phyloP scores from a whole-genome alignment of 92 coral and sea anemone genomes.

The Palythoa caribaeorum region DNA sequence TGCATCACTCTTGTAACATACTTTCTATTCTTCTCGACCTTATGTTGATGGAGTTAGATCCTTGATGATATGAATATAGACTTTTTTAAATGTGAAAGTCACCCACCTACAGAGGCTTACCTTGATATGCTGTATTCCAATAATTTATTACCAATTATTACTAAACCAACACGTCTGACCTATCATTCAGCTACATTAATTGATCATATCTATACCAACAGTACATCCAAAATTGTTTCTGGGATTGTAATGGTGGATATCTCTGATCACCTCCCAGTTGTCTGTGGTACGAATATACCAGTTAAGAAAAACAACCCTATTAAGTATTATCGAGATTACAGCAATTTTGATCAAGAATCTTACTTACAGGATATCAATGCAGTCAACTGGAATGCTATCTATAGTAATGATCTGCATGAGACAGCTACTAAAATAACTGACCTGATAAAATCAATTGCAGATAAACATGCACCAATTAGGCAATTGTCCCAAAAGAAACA shows the following conservation, averaged over 20 bases:
- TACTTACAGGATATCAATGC: constrained; percentile 38
- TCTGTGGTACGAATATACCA: constrained; percentile 34
- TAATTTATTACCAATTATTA: constrained; percentile 45
- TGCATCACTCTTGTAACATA: too few species aligned
- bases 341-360: constrained; percentile 40
- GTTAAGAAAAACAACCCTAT: constrained; percentile 28
- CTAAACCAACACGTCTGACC: constrained; percentile 60
- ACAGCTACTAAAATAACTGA: constrained; percentile 22
- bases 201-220: not conserved
- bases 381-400: not conserved
- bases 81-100: too few species aligned
- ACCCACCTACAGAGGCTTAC: not conserved
- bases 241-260: constrained; percentile 41
- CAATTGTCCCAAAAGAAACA: too few species aligned
- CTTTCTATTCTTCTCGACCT: too few species aligned
- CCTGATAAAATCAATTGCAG: too few species aligned
- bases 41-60: too few species aligned
- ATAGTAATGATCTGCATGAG: not conserved
- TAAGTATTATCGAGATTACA: constrained; percentile 51
- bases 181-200: constrained; percentile 43
- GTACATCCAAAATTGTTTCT: constrained; percentile 38
- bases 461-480: too few species aligned
- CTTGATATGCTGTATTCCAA: constrained; percentile 36
- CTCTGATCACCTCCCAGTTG: constrained; percentile 31
- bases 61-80: too few species aligned